Evolutionary conservation across 2,888 invertebrate species (phyloP), one percentile per base, ranked within the genome.

Genomic region (Alsophila aescularia): DNA sequence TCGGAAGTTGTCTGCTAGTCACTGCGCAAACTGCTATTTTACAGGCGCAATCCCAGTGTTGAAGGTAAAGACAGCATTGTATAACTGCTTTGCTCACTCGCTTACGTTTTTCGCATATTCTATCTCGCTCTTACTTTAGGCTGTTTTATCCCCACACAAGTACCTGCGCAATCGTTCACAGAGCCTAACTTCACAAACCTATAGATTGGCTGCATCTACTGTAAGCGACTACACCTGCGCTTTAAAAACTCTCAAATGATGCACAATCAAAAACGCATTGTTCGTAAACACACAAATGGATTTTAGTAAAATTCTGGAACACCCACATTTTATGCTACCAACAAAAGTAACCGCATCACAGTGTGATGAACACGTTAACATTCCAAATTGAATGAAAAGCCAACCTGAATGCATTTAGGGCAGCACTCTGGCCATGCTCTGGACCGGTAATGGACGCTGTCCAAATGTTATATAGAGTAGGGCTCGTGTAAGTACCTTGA

Each of bases 201-300:
- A n/a, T n/a, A n/a, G n/a, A n/a, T n/a, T n/a, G n/a, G n/a, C n/a
- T n/a, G n/a, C n/a, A n/a, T n/a, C n/a, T n/a, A n/a, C n/a, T n/a
- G n/a, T n/a, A n/a, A 21, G 21, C 10, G 0, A 16, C 24, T 43
- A 13, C 24, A 10, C 37, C 14, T n/a, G 42, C 29, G 39, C 51
- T 52, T 44, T 37, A 52, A 52, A 51, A 48, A 15, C 40, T 34
- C 51, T 36, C 52, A 57, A 62, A 60, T 54, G 44, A 47, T 24
- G 43, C 47, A 62, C 56, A 58, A 64, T 60, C 58, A 64, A 54
- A 59, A 64, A 60, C 45, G 50, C 57, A 62, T 60, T 62, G 51
- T 60, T 60, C 58, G 49, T 56, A 42, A 40, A 59, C 58, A 59
- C 56, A 62, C 21, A 39, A 62, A 60, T 57, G 52, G 41, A 47